phyloP scores from a whole-genome alignment of 2,797 vertebrate genomes.

The Pseudochirops cupreus region DNA sequence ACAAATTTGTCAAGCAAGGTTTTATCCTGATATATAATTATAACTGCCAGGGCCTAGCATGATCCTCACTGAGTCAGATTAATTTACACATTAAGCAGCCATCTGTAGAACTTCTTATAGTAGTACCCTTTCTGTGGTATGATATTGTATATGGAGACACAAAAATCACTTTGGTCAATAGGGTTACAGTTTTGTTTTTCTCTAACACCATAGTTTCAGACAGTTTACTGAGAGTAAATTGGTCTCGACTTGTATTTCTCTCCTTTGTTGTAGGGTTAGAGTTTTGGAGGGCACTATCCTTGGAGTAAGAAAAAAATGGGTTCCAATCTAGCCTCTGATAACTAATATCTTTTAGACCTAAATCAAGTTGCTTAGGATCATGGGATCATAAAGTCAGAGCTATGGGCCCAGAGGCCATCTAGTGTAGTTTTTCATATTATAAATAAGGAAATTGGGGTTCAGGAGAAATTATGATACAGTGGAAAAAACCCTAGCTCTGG shows the following conservation, averaged over 20 bases:
- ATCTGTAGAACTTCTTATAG: constrained; percentile 84
- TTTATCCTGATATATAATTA: constrained; percentile 85
- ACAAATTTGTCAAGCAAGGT: constrained; percentile 84
- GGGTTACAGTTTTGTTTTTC: constrained; percentile 7
- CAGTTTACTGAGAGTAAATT: constrained; percentile 75
- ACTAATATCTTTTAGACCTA: not conserved
- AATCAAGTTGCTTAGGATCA: not conserved
- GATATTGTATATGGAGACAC: constrained; percentile 74
- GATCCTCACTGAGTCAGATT: constrained; percentile 83
- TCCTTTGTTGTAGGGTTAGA: constrained; percentile 56
- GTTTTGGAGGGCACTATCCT: not conserved
- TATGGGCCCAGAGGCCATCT: not conserved
- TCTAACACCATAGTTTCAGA: constrained; percentile 61
- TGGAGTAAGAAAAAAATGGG: not conserved
- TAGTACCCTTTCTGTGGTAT: constrained; percentile 77
- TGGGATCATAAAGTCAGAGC: not conserved
- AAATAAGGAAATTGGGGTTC: not conserved
- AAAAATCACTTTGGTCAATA: constrained; percentile 73
- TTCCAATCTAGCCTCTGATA: not conserved
- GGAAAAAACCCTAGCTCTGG: not conserved
- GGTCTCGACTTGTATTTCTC: constrained; percentile 62
- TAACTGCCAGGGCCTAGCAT: constrained; percentile 82
- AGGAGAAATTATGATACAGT: not conserved
- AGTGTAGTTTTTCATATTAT: not conserved
- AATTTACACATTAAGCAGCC: constrained; percentile 86